Base-by-base conservation (phyloP, 1,140 invertebrate genomes). In the Drosophila subpulchrella region DNA sequence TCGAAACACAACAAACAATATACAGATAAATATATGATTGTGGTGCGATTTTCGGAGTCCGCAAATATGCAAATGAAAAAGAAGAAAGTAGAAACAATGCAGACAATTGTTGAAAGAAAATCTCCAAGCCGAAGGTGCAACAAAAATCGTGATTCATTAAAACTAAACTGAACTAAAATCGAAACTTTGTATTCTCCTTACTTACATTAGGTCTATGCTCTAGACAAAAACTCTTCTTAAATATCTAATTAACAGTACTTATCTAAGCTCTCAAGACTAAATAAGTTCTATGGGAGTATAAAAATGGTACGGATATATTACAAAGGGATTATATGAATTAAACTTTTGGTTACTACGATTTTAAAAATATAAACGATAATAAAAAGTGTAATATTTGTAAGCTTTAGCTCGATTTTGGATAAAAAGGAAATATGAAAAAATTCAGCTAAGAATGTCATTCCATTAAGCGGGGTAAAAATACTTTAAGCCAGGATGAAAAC, bases 391-490 rank as follows among this genome's bases (percentile, higher is more conserved):
- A 39, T 38, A 51, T 55, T 56, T 13, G 55, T 73, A 60, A 38
- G 62, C 59, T 75, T 66, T 32, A 66, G 67, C 81, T 82, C 51
- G 53, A 17, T 67, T 53, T 78, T 39, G 53, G 46, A 46, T 70
- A 32, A 56, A 53, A 74, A 62, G 57, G 56, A 74, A 42, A 65
- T 74, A 46, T 59, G 54, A 67, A 67, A 86, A 75, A 79, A 73
- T 79, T 79, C 75, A 83, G 67, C 84, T 89, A 88, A 72, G 55
- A 50, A 89, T 76, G 76, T 84, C 83, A 88, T 88, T 88, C 83
- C 84, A 74, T 89, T 77, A 88, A 89, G 83, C 83, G 78, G 68
- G 60, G 70, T 63, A 82, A 71, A 75, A 75, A 59, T 81, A 85
- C 68, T 76, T 59, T 59, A 88, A 77, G 80, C 80, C 65, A 83